Conservation (phyloP, 1,140 invertebrate species). For the Drosophila trapezifrons region DNA sequence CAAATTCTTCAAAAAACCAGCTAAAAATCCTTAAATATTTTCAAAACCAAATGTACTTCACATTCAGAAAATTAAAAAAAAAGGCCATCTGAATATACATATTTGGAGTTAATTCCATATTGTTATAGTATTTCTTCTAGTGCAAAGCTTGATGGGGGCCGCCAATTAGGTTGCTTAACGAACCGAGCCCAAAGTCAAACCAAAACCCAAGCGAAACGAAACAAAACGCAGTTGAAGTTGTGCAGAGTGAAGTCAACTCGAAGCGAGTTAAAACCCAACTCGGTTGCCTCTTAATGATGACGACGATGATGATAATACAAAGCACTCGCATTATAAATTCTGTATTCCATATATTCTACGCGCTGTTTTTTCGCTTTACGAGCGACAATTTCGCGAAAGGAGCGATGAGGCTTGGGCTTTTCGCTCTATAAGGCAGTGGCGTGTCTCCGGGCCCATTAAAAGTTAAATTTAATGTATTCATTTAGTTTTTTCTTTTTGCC, state of each 20-base stretch:
- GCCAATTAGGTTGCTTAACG: constrained; percentile 70
- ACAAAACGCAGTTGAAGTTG: constrained; percentile 14
- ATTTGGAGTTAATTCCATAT: background rate
- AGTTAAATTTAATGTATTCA: constrained; percentile 70
- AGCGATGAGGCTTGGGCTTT: constrained; percentile 2
- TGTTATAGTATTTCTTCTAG: constrained; percentile 1
- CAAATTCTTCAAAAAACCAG: too few species aligned
- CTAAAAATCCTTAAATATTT: background rate
- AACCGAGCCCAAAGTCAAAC: constrained; percentile 34
- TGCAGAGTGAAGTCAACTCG: constrained; percentile 10
- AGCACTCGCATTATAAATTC: constrained; percentile 44
- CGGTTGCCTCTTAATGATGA: constrained; percentile 10
- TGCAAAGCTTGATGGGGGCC: constrained; percentile 2
- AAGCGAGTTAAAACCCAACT: constrained; percentile 22
- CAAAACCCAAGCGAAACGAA: constrained; percentile 19
- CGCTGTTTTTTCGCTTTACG: constrained; percentile 28
- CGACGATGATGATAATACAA: constrained; percentile 18
- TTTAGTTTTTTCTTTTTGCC: constrained; percentile 50
- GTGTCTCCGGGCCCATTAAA: constrained; percentile 47
- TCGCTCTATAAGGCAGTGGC: constrained; percentile 51
- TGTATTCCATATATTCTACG: constrained; percentile 23
- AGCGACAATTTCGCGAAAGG: constrained; percentile 59
- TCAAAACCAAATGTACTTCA: background rate
- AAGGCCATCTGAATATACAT: background rate
- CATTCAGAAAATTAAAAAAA: too few species aligned